Conservation (phyloP, 1,140 invertebrate species). For the Heliconius nattereri region DNA sequence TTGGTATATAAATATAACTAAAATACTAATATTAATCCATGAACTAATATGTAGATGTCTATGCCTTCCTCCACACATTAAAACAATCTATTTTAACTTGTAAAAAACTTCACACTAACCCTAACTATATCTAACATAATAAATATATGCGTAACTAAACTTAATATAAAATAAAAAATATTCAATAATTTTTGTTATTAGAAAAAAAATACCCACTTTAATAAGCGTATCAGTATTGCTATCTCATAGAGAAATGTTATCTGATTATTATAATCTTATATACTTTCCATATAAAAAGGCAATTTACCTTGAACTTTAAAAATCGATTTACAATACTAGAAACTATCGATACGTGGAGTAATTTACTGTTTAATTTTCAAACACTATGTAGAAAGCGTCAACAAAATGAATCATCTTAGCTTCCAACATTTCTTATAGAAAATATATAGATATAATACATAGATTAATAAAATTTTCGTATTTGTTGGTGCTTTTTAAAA, state of each 20-base stretch:
- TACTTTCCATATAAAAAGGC: constrained; percentile 38
- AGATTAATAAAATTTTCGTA: no score
- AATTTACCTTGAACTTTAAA: constrained; percentile 56
- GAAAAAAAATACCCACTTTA: background rate
- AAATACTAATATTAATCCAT: no score
- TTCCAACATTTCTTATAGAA: background rate
- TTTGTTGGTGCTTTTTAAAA: no score
- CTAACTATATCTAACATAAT: no score
- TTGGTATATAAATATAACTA: no score
- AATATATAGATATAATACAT: no score
- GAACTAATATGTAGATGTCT: no score
- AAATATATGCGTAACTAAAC: no score
- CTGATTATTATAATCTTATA: constrained; percentile 22
- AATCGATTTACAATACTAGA: constrained; percentile 56
- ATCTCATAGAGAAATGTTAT: background rate
- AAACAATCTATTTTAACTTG: no score
- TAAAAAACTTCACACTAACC: no score
- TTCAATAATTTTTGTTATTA: background rate
- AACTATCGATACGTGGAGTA: background rate
- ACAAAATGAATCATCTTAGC: background rate
- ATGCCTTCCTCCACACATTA: no score
- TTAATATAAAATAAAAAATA: background rate
- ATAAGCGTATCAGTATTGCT: background rate
- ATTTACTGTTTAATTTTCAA: background rate
- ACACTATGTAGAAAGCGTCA: background rate